Base-by-base conservation (phyloP, 2,797 vertebrate species). In the Gymnodraco acuticeps region DNA sequence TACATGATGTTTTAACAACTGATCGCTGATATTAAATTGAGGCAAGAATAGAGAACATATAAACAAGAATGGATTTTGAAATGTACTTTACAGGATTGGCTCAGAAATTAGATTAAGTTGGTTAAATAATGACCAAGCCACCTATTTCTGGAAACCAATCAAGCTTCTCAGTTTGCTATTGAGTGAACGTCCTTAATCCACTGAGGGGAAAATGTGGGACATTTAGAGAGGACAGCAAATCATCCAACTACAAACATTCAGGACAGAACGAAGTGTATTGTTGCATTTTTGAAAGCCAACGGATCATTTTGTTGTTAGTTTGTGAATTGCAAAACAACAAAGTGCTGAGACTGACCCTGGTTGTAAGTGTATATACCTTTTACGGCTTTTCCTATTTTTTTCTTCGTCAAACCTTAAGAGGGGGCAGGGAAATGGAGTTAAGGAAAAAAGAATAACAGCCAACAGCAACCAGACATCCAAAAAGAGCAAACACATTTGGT, bases 311-410 rank as follows among this genome's bases (percentile, higher is more conserved):
- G 73, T 79, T 85, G 93, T 98, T 98, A 98, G 96, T 97, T 91
- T 84, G 94, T 95, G 94, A 95, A 94, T 93, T 92, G 94, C 95
- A 91, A 48, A 12, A 45, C 43, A 23, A 19, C 54, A 65, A 62
- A 85, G 76, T 38, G 74, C 85, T 80, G 83, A 94, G 87, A 94
- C 93, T 75, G 82, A 93, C 94, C 96, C 87, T 82, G 90, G 89
- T 93, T 94, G 92, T 95, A 96, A 94, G 95, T 93, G 94, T 93
- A 94, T 94, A 95, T 99, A 99, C 98, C 98, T 99, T 98, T 97
- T 97, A 94, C 78, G 94, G 94, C 95, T 98, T 98, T 98, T 99
- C 98, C 93, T 98, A 96, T 96, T 96, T 96, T 99, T 99, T 98
- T 97, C 98, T 90, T 97, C 96, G 94, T 99, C 98, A 98, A 97